phyloP scores from a whole-genome alignment of 1,140 invertebrate genomes.

The Theocolax elegans region DNA sequence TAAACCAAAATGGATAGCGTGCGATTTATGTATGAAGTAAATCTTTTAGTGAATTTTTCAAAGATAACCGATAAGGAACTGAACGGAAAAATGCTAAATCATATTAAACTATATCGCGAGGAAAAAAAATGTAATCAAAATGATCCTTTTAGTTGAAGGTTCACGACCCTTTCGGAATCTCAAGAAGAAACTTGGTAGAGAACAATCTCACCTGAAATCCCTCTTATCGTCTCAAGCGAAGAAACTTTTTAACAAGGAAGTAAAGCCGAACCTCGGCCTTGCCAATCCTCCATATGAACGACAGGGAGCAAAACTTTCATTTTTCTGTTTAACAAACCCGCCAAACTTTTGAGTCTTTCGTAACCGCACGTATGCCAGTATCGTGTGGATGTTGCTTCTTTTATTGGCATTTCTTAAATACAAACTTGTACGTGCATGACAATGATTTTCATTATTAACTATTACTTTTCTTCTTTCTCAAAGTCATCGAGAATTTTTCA shows the following conservation, averaged over 20 bases:
- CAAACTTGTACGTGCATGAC: no score
- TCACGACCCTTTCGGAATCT: neutral
- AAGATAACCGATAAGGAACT: no score
- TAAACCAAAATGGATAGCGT: no score
- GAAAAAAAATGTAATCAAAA: neutral
- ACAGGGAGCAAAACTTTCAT: slow-evolving; percentile 15
- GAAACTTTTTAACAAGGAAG: slow-evolving; percentile 46
- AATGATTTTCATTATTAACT: no score
- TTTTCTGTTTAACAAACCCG: slow-evolving; percentile 12
- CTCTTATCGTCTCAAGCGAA: slow-evolving; percentile 31
- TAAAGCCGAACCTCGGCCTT: slow-evolving; percentile 11
- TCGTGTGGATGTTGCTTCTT: no score
- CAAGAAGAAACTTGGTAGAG: slow-evolving; percentile 29
- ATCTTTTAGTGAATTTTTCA: no score
- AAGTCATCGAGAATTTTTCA: no score
- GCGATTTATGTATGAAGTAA: no score
- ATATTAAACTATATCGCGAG: neutral
- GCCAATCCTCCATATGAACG: neutral
- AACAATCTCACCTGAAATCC: slow-evolving; percentile 45
- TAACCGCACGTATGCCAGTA: no score
- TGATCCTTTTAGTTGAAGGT: neutral
- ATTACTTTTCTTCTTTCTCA: no score
- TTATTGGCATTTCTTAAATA: no score
- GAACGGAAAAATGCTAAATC: neutral
- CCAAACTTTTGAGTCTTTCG: slow-evolving; percentile 1